Percentiles rank a stretch among this genome's conserved stretches.
Evolutionary conservation across 2,113 vertebrate species (phyloP).

Genomic region (Charina bottae): DNA sequence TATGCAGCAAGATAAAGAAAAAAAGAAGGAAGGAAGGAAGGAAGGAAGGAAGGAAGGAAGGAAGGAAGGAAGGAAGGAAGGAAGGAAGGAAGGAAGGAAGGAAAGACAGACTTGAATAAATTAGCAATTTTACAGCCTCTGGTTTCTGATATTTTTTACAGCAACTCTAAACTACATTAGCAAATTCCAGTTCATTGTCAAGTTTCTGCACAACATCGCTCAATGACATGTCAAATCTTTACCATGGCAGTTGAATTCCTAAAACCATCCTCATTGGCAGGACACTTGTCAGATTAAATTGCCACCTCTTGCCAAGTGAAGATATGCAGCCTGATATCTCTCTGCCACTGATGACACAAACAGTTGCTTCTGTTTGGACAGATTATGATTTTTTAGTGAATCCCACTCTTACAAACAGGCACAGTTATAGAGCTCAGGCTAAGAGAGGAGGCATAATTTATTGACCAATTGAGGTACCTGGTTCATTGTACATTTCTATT

Average conservation of each 20-base stretch:
- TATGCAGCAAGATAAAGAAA: slow-evolving; percentile 68
- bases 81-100: neutral
- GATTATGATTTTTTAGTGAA: slow-evolving; percentile 49
- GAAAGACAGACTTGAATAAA: slow-evolving; percentile 59
- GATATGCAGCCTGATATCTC: slow-evolving; percentile 60
- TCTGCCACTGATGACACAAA: slow-evolving; percentile 56
- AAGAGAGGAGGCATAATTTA: slow-evolving; percentile 28
- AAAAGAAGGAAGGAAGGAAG: too few species aligned
- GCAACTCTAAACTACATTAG: slow-evolving; percentile 73
- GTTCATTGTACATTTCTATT: slow-evolving; percentile 36
- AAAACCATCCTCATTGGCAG: slow-evolving; percentile 70
- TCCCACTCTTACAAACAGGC: slow-evolving; percentile 18
- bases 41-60: too few species aligned
- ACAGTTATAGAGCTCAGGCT: neutral
- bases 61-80: neutral
- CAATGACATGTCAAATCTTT: slow-evolving; percentile 69
- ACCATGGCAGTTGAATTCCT: slow-evolving; percentile 64
- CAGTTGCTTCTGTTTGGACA: slow-evolving; percentile 47
- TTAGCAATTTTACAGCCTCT: slow-evolving; percentile 76
- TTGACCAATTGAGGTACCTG: slow-evolving; percentile 36
- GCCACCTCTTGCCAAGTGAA: slow-evolving; percentile 72
- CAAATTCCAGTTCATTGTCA: slow-evolving; percentile 73
- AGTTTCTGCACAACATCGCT: slow-evolving; percentile 64
- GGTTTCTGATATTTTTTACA: slow-evolving; percentile 79
- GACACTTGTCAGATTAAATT: slow-evolving; percentile 76